These are phyloP conservation scores for Rhynchopsitta pachyrhyncha DNA, from an alignment of 2,113 vertebrate genomes.

Conservation along the genomic window DNA sequence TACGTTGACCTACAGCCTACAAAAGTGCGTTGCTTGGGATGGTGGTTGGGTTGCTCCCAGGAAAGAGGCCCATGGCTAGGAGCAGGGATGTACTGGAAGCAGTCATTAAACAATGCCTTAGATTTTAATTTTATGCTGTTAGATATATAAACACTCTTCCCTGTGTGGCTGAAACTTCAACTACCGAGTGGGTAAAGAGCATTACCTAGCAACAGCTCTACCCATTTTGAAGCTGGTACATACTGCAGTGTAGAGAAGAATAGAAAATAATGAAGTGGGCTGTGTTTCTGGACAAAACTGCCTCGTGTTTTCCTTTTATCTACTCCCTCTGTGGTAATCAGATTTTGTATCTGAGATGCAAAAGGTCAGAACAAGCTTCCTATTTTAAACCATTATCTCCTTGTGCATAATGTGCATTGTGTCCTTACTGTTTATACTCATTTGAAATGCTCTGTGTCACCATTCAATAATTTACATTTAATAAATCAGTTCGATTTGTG, in stretches of 20 bases:
- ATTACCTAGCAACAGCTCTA: conserved; percentile 31
- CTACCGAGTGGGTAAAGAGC: background rate
- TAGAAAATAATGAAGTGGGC: background rate
- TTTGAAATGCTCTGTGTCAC: background rate
- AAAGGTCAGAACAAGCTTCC: background rate
- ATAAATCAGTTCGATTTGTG: background rate
- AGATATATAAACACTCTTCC: background rate
- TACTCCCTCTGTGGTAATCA: background rate
- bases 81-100: background rate
- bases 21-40: fast-evolving
- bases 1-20: background rate
- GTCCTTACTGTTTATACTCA: background rate
- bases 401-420: background rate
- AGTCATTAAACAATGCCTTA: background rate
- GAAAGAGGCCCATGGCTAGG: background rate
- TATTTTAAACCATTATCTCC: background rate
- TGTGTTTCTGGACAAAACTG: background rate
- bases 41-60: background rate
- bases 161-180: background rate
- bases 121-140: background rate
- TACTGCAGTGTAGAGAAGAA: background rate
- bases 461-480: background rate
- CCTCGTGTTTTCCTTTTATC: background rate
- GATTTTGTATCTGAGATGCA: background rate
- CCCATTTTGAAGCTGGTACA: background rate